Evolutionary conservation across 64 coral and sea anemone genomes (phyloP).

Genomic region (Pocillopora verrucosa): DNA sequence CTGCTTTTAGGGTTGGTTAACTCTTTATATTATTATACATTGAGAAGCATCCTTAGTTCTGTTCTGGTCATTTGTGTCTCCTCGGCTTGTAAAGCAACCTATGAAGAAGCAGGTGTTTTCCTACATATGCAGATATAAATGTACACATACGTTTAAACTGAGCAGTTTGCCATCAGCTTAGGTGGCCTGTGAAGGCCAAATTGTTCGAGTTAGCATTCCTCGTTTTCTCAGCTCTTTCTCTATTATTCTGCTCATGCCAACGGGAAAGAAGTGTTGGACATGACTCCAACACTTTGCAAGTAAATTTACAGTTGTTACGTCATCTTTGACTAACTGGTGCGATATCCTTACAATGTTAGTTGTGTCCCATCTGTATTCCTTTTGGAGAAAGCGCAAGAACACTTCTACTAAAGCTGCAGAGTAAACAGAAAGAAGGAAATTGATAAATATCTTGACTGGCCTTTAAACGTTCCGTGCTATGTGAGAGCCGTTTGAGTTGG

Average conservation of each 20-base stretch:
- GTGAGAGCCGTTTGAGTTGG: too few relatives aligned
- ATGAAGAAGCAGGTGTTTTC: not conserved
- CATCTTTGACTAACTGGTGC: constrained; percentile 4
- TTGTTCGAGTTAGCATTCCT: not conserved
- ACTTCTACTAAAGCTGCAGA: constrained; percentile 32
- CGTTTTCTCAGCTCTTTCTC: constrained; percentile 31
- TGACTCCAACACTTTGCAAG: constrained; percentile 53
- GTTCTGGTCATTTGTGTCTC: too few relatives aligned
- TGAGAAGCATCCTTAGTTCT: too few relatives aligned
- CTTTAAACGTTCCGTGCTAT: not conserved
- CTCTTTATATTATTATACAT: too few relatives aligned
- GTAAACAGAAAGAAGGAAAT: not conserved
- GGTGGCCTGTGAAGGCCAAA: not conserved
- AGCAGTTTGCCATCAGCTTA: not conserved
- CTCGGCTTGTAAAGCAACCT: too few relatives aligned
- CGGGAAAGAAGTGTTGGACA: not conserved
- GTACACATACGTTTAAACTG: too few relatives aligned
- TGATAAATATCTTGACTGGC: not conserved
- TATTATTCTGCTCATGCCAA: constrained; percentile 2
- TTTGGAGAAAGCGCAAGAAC: constrained; percentile 30
- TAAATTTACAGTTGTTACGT: constrained; percentile 36
- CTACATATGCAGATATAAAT: not conserved
- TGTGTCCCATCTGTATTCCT: constrained; percentile 23
- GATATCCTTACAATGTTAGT: not conserved
- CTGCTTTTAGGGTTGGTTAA: too few relatives aligned